Base-by-base conservation (phyloP, 2,797 vertebrate species). In the Heterohyrax brucei region DNA sequence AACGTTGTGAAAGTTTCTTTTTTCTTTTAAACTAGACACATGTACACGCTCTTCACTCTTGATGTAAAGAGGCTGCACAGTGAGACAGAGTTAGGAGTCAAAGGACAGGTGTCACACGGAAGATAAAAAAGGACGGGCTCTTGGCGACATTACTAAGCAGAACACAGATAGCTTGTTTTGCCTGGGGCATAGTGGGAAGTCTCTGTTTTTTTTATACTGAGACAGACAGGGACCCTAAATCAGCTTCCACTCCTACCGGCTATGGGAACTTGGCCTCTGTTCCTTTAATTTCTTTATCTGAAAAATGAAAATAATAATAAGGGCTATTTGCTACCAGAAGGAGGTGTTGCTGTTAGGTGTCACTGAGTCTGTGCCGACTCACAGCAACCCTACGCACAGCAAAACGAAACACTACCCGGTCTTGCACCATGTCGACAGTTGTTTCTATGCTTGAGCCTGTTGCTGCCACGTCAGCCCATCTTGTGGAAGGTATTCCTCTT, bases 241-340 rank as follows among this genome's bases (percentile, higher is more conserved):
- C 28, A 82, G 19, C 48, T 61, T 59, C 59, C 2, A 4, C 2
- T 61, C 24, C 26, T 82, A 10, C 4, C 28, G 21, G 7, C 66
- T 50, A 77, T 9, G 68, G 14, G 59, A 84, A 75, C 0, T 39
- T 92, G 26, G 3, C 33, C 21, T 39, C 39, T 93, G 28, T 85
- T 88, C 59, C 61, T 44, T 93, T 48, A 77, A 14, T 85, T 95
- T 92, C 3, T 46, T 77, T 1, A 48, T 64, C 10, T 93, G 85
- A 70, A 91, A 93, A 76, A 26, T 75, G n/a, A 84, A 90, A 78
- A 21, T 33, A 50, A 21, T 33, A 50, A 30, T 61, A 70, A 61
- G 33, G 30, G 12, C 22, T 56, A 0, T 88, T 68, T 33, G 26
- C 19, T 21, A 39, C 39, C 39, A 39, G 39, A 39, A 39, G 39